Percentiles rank a stretch among this genome's conserved stretches.
phyloP scores from a whole-genome alignment of 2,888 invertebrate species.

The Drosophila merina region DNA sequence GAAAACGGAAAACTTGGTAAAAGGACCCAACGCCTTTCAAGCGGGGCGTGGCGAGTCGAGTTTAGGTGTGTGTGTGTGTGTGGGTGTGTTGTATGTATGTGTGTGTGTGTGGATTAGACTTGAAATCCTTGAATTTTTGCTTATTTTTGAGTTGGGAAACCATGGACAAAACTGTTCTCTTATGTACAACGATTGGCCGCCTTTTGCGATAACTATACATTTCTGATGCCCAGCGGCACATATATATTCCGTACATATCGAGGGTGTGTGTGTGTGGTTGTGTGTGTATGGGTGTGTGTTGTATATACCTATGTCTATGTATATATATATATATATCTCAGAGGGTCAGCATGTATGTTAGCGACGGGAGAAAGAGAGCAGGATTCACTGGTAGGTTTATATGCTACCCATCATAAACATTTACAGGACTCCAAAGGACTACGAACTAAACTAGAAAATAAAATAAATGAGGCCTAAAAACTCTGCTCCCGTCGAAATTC shows the following conservation, averaged over 20 bases:
- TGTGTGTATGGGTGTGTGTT: not conserved
- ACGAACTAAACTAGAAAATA: slow-evolving; percentile 12
- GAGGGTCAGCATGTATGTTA: slow-evolving; percentile 10
- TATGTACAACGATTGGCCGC: slow-evolving; percentile 57
- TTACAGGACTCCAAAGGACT: slow-evolving; percentile 20
- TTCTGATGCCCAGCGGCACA: slow-evolving; percentile 7
- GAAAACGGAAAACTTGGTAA: slow-evolving; percentile 35
- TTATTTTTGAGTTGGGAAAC: slow-evolving; percentile 42
- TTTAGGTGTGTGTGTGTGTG: slow-evolving; percentile 6
- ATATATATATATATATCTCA: slow-evolving; percentile 13
- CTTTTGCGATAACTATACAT: slow-evolving; percentile 21
- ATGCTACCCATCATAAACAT: slow-evolving; percentile 17
- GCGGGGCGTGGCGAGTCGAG: slow-evolving; percentile 9
- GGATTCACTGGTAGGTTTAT: not conserved
- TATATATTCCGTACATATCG: slow-evolving; percentile 8
- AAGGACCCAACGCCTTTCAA: slow-evolving; percentile 27
- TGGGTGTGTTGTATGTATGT: slow-evolving; percentile 3
- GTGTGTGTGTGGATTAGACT: not conserved
- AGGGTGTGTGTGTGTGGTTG: not conserved
- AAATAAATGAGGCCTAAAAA: not conserved
- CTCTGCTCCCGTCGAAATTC: slow-evolving; percentile 14
- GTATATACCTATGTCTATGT: not conserved
- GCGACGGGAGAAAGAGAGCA: slow-evolving; percentile 21
- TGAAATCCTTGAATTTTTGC: not conserved
- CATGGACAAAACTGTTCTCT: slow-evolving; percentile 58